phyloP scores from a whole-genome alignment of 1,140 invertebrate species.

The Papilio aristodemus region DNA sequence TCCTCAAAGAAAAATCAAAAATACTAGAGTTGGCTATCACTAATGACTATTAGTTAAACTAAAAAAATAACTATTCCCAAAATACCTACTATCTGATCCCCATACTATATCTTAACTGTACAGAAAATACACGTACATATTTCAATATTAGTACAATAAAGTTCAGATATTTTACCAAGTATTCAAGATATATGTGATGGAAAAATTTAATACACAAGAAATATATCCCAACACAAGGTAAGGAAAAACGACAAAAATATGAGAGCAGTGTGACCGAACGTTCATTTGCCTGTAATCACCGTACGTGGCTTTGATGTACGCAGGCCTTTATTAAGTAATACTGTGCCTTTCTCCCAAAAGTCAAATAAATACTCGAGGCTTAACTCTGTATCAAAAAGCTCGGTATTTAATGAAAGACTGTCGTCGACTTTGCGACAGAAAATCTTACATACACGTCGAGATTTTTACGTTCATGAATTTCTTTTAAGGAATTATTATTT shows the following conservation, averaged over 20 bases:
- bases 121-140: too few species aligned
- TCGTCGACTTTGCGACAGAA: constrained; percentile 29
- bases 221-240: neutral
- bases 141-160: too few species aligned
- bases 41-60: too few species aligned
- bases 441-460: constrained; percentile 6
- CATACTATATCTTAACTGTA: too few species aligned
- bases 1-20: too few species aligned
- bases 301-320: constrained; percentile 27
- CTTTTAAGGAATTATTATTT: constrained; percentile 26
- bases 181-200: too few species aligned
- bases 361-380: constrained; percentile 32
- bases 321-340: constrained; percentile 30
- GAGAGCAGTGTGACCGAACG: constrained; percentile 5
- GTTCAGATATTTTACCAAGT: too few species aligned
- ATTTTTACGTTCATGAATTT: constrained; percentile 18
- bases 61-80: too few species aligned
- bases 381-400: constrained; percentile 31
- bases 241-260: constrained; percentile 18
- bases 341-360: constrained; percentile 24
- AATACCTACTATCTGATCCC: too few species aligned
- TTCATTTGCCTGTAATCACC: constrained; percentile 27
- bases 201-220: constrained; percentile 26
- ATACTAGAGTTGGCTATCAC: too few species aligned
- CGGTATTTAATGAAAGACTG: constrained; percentile 31